Evolutionary conservation across 2,113 vertebrate species (phyloP).

Genomic region (Pomatorhinus ruficollis): DNA sequence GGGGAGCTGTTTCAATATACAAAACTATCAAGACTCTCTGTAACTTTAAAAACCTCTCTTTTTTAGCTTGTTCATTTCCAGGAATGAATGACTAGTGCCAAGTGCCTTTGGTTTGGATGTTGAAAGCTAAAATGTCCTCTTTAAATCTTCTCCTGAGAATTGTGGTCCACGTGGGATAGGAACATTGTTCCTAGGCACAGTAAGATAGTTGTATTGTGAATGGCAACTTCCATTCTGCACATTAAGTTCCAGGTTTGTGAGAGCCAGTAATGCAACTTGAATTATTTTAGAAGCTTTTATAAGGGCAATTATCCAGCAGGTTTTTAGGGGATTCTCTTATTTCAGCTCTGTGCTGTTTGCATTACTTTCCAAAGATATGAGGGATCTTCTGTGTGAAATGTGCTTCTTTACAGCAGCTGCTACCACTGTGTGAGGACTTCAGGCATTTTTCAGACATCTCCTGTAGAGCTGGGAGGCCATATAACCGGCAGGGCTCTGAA

Average conservation of each 20-base stretch:
- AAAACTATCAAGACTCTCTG: neutral
- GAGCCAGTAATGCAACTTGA: neutral
- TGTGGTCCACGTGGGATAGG: neutral
- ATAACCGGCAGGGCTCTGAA: neutral
- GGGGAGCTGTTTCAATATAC: neutral
- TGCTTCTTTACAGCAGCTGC: neutral
- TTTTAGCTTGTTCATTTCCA: neutral
- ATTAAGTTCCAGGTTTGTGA: neutral
- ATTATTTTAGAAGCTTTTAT: conserved; percentile 40
- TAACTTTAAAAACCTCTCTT: neutral
- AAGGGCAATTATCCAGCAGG: neutral
- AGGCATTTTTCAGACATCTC: neutral
- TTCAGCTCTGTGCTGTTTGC: neutral
- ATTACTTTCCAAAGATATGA: neutral
- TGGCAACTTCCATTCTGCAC: neutral
- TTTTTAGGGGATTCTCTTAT: neutral
- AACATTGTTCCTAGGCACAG: neutral
- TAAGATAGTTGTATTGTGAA: neutral
- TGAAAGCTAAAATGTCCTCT: neutral
- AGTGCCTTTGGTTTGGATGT: neutral
- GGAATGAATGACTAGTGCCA: neutral
- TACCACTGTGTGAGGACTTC: neutral
- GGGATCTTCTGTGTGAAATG: neutral
- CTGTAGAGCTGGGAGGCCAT: neutral
- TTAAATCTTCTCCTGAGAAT: neutral